A percentile compares a stretch with the other conserved stretches of the same genome.
These are phyloP conservation scores for Papilio protenor DNA, from an alignment of 2,888 invertebrate genomes.

Conservation along the genomic window DNA sequence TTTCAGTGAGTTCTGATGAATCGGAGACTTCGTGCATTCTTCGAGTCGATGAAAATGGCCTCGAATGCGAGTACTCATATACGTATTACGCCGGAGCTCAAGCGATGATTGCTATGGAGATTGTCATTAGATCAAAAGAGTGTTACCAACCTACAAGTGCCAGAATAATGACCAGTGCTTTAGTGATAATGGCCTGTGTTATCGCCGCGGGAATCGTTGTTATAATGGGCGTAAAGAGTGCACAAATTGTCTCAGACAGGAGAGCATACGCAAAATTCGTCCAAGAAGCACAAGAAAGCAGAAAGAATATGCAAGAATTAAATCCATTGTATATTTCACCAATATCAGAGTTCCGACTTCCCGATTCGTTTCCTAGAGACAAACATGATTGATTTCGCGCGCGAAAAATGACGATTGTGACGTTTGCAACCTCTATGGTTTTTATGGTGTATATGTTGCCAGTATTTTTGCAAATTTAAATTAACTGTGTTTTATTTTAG, in stretches of 20 bases:
- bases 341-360: slow-evolving; percentile 82
- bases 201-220: slow-evolving; percentile 75
- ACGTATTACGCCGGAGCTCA: slow-evolving; percentile 67
- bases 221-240: slow-evolving; percentile 71
- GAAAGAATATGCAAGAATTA: slow-evolving; percentile 69
- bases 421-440: not conserved
- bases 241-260: slow-evolving; percentile 78
- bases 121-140: slow-evolving; percentile 66
- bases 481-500: not conserved
- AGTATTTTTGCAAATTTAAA: not conserved
- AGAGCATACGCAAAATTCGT: slow-evolving; percentile 82
- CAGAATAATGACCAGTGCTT: slow-evolving; percentile 64
- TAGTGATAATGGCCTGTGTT: slow-evolving; percentile 75
- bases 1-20: slow-evolving; percentile 59
- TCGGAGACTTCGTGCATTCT: slow-evolving; percentile 68
- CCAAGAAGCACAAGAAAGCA: slow-evolving; percentile 73
- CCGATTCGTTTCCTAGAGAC: slow-evolving; percentile 77
- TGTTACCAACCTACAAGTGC: slow-evolving; percentile 72
- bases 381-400: slow-evolving; percentile 61
- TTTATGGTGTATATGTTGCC: not conserved
- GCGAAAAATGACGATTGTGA: not conserved
- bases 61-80: slow-evolving; percentile 74
- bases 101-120: slow-evolving; percentile 66
- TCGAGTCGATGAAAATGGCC: slow-evolving; percentile 60
- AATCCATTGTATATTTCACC: slow-evolving; percentile 88